Conservation (phyloP, 2,113 vertebrate species). For the Rattus norvegicus region DNA sequence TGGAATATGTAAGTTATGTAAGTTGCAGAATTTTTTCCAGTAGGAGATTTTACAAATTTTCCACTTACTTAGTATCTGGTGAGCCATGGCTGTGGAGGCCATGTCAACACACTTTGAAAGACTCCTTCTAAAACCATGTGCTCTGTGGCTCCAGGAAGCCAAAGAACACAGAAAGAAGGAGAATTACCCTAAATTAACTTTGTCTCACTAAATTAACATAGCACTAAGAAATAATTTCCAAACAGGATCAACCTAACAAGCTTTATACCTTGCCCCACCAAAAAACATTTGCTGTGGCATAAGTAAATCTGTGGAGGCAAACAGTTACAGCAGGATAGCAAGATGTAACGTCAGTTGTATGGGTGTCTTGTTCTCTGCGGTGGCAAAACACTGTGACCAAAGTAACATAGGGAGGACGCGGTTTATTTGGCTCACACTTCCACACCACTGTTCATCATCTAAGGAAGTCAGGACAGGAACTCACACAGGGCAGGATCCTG, state of each 20-base stretch:
- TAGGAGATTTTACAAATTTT: slow-evolving; percentile 17
- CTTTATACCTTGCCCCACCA: not conserved
- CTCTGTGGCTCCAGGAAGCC: not conserved
- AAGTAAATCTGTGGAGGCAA: slow-evolving; percentile 21
- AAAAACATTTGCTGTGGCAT: not conserved
- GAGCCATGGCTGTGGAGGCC: not conserved
- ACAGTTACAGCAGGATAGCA: not conserved
- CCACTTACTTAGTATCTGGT: not conserved
- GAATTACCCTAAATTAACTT: slow-evolving; percentile 48
- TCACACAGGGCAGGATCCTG: not conserved
- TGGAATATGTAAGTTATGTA: slow-evolving; percentile 16
- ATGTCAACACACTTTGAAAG: slow-evolving; percentile 32
- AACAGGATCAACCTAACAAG: not conserved
- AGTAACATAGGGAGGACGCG: not conserved
- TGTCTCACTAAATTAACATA: slow-evolving; percentile 21
- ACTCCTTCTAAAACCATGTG: slow-evolving; percentile 31
- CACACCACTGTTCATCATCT: not conserved
- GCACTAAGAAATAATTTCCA: slow-evolving; percentile 1
- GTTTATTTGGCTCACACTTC: not conserved
- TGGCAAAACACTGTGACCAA: not conserved
- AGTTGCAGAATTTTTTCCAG: not conserved
- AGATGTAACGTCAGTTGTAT: slow-evolving; percentile 10
- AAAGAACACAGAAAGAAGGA: slow-evolving; percentile 1
- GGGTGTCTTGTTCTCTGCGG: not conserved
- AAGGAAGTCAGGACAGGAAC: not conserved